Base-by-base conservation (phyloP, 2,888 invertebrate genomes). In the Argynnis bischoffii region DNA sequence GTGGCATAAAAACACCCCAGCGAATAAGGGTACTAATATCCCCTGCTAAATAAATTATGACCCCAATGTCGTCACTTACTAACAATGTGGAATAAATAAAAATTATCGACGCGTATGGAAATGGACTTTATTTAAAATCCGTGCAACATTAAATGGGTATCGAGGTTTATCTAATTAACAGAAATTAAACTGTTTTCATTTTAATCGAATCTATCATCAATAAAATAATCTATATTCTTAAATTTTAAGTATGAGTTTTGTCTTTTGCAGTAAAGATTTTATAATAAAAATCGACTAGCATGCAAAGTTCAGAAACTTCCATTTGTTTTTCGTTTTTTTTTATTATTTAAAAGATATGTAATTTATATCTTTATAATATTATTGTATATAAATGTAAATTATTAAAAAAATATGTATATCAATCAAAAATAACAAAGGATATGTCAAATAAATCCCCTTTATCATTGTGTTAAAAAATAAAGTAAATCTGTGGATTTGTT, bases 401-500 rank as follows among this genome's bases (percentile, higher is more conserved):
- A 41, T 41, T 41, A 2, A 41, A 41, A 41, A 41, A 41, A 41
- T 41, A 41, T 41, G 35, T 54, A 31, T 56, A 67, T 67, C 18
- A 67, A 48, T 47, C 46, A 60, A 47, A 18, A 55, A 14, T 41
- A 59, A 59, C 16, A 46, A 31, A 31, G 15, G 2, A 60, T 18
- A 59, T 15, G 47, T 46, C 60, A 53, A 31, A 26, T 53, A 54
- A 60, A 53, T 1, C 46, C 35, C 46, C 14, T 54, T 60, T 51
- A 18, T 41, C 51, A 5, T 21, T 18, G 35, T 14, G 6, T 6
- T 8, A 54, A 54, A 56, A 64, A 8, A 54, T 11, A 54, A 63
- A 41, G 63, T 61, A 69, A 69, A 69, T 69, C 66, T 69, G 57
- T 57, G 53, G 63, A 57, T 66, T 69, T 65, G 51, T 61, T 18